These are phyloP conservation scores for Harpalus rubripes DNA, from an alignment of 2,888 invertebrate genomes.

Conservation along the genomic window DNA sequence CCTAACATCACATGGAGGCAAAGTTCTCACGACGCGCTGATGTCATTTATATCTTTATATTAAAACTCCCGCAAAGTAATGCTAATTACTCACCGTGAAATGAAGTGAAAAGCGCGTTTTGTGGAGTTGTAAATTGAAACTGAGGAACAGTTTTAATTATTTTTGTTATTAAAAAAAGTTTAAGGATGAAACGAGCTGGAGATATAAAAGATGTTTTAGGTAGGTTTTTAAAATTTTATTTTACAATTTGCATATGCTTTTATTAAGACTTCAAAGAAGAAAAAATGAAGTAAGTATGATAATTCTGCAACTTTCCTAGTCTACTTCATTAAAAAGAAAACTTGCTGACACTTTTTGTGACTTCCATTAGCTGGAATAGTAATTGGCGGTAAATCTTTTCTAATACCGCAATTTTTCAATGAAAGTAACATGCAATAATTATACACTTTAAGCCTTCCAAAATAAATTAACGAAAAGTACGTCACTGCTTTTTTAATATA, in stretches of 20 bases:
- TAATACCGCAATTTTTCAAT: background rate
- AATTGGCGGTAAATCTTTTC: background rate
- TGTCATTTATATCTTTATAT: conserved; percentile 48
- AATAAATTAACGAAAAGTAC: background rate
- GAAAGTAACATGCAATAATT: background rate
- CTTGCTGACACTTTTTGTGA: background rate
- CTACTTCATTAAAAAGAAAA: conserved; percentile 16
- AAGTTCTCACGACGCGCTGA: conserved; percentile 23
- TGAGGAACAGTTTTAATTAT: conserved; percentile 41
- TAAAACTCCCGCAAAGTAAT: conserved; percentile 50
- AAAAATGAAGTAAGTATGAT: conserved; percentile 47
- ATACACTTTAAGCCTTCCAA: background rate
- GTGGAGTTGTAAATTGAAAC: conserved; percentile 45
- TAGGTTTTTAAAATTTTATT: conserved; percentile 41
- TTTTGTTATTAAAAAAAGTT: conserved; percentile 49
- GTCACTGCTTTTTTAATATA: background rate
- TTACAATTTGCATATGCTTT: conserved; percentile 48
- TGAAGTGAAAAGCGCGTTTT: conserved; percentile 39
- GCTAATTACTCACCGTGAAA: conserved; percentile 46
- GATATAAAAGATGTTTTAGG: conserved; percentile 48
- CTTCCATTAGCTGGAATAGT: background rate
- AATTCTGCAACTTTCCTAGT: conserved; percentile 11
- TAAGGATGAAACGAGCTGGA: conserved; percentile 27
- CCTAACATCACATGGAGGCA: conserved; percentile 15
- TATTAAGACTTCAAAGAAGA: conserved; percentile 44